phyloP scores from a whole-genome alignment of 2,888 invertebrate genomes.

The Brachypterus glaber region DNA sequence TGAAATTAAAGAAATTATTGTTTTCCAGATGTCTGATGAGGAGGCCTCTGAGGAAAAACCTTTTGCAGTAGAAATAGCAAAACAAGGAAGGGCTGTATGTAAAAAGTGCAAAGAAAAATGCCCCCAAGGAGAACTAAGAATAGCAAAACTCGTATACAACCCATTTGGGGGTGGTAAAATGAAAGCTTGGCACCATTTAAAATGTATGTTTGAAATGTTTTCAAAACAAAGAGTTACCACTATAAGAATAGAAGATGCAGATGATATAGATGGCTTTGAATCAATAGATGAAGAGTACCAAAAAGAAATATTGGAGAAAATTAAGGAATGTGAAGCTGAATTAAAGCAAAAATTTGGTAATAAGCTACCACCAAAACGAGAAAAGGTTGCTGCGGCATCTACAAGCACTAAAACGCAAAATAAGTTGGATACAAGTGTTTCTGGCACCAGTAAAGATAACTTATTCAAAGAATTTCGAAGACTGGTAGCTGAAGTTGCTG shows the following conservation, averaged over 20 bases:
- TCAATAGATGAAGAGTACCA: conserved; percentile 57
- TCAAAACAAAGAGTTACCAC: conserved; percentile 71
- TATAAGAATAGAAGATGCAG: conserved; percentile 65
- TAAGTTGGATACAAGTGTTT: conserved; percentile 1
- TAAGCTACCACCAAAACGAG: conserved; percentile 15
- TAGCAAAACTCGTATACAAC: conserved; percentile 70
- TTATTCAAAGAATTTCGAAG: conserved; percentile 66
- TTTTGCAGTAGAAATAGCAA: conserved; percentile 69
- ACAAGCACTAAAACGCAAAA: background rate
- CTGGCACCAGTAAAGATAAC: conserved; percentile 48
- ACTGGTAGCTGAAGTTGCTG: conserved; percentile 69
- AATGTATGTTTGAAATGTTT: conserved; percentile 72
- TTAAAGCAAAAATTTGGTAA: conserved; percentile 33
- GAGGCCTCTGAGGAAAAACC: conserved; percentile 43
- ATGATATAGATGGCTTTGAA: conserved; percentile 72
- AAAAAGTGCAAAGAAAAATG: conserved; percentile 80
- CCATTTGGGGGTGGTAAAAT: conserved; percentile 65
- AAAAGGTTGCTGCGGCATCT: conserved; percentile 3
- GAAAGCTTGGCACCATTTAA: conserved; percentile 77
- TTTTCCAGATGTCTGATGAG: conserved; percentile 33
- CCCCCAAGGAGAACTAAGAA: conserved; percentile 57
- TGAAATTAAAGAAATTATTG: too few relatives aligned
- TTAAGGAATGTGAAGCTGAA: conserved; percentile 52
- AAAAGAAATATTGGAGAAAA: conserved; percentile 51
- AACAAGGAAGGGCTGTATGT: conserved; percentile 70